Percentiles rank a stretch among this genome's conserved stretches.
These are phyloP conservation scores for Hyperopisus bebe DNA, from an alignment of 2,113 vertebrate species.

Conservation along the genomic window DNA sequence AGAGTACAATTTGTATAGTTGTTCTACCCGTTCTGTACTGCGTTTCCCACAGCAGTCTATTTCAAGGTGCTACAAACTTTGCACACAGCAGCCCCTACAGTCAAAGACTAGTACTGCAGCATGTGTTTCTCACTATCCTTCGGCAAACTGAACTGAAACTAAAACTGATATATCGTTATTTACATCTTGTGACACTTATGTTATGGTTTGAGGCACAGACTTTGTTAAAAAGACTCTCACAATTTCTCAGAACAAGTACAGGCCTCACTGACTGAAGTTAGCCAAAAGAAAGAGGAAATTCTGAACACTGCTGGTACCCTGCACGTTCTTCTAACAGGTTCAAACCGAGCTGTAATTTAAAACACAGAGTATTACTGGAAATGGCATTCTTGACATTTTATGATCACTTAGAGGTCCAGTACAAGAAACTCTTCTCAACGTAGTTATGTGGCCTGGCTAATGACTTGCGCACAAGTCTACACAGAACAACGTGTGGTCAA, in stretches of 20 bases:
- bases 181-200: neutral
- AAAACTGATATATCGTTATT: neutral
- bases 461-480: neutral
- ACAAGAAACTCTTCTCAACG: neutral
- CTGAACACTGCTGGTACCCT: neutral
- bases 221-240: neutral
- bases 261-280: neutral
- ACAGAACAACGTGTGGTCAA: neutral
- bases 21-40: neutral
- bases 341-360: neutral
- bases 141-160: neutral
- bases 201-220: neutral
- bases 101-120: constrained; percentile 22
- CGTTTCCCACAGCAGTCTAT: neutral
- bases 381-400: neutral
- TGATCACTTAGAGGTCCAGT: neutral
- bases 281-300: neutral
- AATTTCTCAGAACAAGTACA: neutral
- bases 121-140: neutral
- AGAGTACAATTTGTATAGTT: neutral
- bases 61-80: constrained; percentile 14
- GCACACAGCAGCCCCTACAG: constrained; percentile 33
- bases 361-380: neutral
- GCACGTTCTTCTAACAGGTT: neutral
- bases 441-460: neutral